Evolutionary conservation across 2,113 vertebrate species (phyloP).

Genomic region (Ptychochromis oligacanthus): DNA sequence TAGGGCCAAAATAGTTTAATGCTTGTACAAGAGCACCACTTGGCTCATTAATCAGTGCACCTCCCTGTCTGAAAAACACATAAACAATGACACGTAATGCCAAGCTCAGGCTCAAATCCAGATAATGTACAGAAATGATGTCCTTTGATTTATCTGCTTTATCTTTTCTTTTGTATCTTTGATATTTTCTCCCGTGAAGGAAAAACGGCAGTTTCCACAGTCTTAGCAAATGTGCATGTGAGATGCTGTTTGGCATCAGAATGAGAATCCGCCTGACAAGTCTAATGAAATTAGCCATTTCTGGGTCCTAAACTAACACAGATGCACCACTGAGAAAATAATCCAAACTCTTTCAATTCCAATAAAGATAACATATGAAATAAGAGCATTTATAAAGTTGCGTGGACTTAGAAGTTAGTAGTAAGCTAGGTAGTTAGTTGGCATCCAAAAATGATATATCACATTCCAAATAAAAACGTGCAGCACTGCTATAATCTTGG

Average conservation of each 20-base stretch:
- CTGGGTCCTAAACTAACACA: background rate
- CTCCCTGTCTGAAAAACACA: conserved; percentile 29
- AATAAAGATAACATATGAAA: background rate
- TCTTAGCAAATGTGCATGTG: conserved; percentile 3
- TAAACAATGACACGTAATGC: background rate
- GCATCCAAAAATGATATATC: background rate
- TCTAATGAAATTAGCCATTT: background rate
- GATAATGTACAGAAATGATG: background rate
- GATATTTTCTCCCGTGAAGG: background rate
- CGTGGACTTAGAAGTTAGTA: background rate
- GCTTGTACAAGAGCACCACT: conserved; percentile 6
- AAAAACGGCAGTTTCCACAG: conserved; percentile 14
- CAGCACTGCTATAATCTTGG: background rate
- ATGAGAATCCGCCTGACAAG: background rate
- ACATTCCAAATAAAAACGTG: background rate
- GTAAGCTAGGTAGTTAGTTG: background rate
- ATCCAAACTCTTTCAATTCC: background rate
- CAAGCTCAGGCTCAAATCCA: conserved; percentile 8
- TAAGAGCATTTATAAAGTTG: background rate
- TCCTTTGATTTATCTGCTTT: background rate
- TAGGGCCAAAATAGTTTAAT: conserved; percentile 29
- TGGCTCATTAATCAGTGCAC: conserved; percentile 32
- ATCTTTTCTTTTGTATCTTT: background rate
- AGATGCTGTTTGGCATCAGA: background rate
- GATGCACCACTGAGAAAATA: background rate